These are phyloP conservation scores for Watsonalla binaria DNA, from an alignment of 2,888 invertebrate species.

Conservation along the genomic window DNA sequence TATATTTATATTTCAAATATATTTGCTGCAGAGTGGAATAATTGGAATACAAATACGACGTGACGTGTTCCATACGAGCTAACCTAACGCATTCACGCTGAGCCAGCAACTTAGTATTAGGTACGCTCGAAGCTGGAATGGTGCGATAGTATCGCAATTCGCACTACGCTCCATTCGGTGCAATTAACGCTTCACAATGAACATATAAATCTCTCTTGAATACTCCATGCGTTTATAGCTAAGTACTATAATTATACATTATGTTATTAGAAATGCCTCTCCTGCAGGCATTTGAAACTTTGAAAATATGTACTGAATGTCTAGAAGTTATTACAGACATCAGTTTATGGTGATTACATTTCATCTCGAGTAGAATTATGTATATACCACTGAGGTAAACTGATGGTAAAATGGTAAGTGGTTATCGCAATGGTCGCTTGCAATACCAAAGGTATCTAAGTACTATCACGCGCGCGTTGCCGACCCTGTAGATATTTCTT, in stretches of 20 bases:
- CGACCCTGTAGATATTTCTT: no score
- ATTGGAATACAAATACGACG: not conserved
- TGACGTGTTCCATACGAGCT: not conserved
- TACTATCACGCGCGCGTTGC: no score
- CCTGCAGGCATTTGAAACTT: no score
- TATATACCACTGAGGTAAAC: no score
- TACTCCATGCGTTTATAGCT: slow-evolving; percentile 55
- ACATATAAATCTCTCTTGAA: slow-evolving; percentile 72
- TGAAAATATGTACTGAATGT: no score
- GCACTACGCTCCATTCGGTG: slow-evolving; percentile 67
- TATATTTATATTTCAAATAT: slow-evolving; percentile 21
- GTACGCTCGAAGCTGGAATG: slow-evolving; percentile 58
- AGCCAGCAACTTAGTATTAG: slow-evolving; percentile 33
- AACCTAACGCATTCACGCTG: not conserved
- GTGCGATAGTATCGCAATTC: slow-evolving; percentile 67
- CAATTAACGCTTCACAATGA: slow-evolving; percentile 75
- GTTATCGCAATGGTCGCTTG: no score
- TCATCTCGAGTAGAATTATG: no score
- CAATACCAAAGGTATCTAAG: no score
- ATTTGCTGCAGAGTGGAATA: not conserved
- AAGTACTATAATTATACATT: slow-evolving; percentile 34
- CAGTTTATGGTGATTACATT: no score
- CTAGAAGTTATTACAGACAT: no score
- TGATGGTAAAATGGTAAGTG: no score
- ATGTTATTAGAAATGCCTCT: no score